A percentile compares a stretch with the other conserved stretches of the same genome.
Conservation (phyloP, 2,888 invertebrate genomes). For the Drosophila borealis region DNA sequence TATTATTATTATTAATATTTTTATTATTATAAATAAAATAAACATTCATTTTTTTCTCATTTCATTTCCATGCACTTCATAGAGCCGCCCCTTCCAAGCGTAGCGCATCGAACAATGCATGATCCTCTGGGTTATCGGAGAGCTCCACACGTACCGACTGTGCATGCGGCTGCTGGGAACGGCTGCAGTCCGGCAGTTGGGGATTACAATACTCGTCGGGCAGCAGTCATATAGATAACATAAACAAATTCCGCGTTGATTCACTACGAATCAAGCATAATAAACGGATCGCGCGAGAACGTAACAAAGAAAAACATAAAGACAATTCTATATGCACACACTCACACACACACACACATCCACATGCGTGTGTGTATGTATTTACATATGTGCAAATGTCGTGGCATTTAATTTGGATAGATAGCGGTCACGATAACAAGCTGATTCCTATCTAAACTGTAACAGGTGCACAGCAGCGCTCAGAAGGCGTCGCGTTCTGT, state of each 20-base stretch:
- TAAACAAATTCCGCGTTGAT: conserved; percentile 22
- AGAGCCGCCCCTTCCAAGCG: background rate
- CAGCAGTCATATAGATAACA: conserved; percentile 42
- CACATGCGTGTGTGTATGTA: conserved; percentile 16
- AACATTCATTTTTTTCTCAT: background rate
- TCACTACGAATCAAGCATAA: conserved; percentile 15
- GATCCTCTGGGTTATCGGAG: conserved; percentile 52
- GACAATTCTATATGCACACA: conserved; percentile 20
- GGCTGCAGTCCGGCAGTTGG: conserved; percentile 4
- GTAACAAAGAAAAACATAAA: conserved; percentile 33
- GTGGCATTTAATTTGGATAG: conserved; percentile 32
- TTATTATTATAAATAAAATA: too few species aligned
- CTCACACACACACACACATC: conserved; percentile 2
- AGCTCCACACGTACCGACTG: background rate
- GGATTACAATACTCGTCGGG: conserved; percentile 25
- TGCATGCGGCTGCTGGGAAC: conserved; percentile 15
- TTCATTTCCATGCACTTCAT: background rate
- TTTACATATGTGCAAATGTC: conserved; percentile 16
- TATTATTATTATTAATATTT: too few species aligned
- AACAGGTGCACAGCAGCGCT: conserved; percentile 78
- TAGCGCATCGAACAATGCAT: conserved; percentile 19
- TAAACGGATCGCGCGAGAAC: conserved; percentile 28
- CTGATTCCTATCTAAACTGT: conserved; percentile 80
- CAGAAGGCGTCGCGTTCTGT: conserved; percentile 43
- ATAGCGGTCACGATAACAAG: conserved; percentile 71